Conservation (phyloP, 2,888 invertebrate genomes). For the Ephialtes manifestator region DNA sequence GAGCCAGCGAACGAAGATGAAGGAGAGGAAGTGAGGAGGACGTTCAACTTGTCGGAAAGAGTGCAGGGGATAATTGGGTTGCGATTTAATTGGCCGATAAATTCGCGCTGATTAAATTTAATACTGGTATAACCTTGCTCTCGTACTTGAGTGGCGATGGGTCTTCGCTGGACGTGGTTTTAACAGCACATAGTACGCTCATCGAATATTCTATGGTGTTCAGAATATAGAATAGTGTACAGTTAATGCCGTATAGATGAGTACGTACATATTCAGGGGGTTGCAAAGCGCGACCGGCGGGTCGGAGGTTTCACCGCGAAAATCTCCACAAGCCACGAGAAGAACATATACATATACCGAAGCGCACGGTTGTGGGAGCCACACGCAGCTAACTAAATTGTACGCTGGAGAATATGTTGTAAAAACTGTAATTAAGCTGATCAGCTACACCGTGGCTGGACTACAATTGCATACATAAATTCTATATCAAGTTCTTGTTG, state of each 20-base stretch:
- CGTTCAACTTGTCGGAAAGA: conserved; percentile 60
- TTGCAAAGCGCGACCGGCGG: not conserved
- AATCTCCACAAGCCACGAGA: conserved; percentile 18
- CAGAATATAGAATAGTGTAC: conserved; percentile 32
- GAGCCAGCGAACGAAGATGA: conserved; percentile 34
- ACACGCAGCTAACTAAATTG: conserved; percentile 16
- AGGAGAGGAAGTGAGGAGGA: conserved; percentile 21
- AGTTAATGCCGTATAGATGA: conserved; percentile 15
- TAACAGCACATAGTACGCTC: conserved; percentile 34
- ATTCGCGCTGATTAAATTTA: conserved; percentile 73
- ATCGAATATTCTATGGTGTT: conserved; percentile 51
- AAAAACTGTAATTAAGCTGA: conserved; percentile 37
- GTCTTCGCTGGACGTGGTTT: conserved; percentile 32
- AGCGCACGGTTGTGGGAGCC: not conserved
- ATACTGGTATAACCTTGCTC: conserved; percentile 62
- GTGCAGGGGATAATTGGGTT: conserved; percentile 60
- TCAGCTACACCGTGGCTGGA: not conserved
- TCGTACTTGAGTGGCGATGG: conserved; percentile 7
- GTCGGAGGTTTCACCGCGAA: conserved; percentile 11
- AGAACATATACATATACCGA: not conserved
- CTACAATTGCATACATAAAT: conserved; percentile 19
- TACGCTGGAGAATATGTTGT: conserved; percentile 18
- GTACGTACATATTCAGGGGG: conserved; percentile 19
- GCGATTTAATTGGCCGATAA: conserved; percentile 72
- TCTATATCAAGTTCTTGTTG: conserved; percentile 7